Percentiles rank a stretch among this genome's conserved stretches.
Conservation (phyloP, 2,797 vertebrate species). For the Chaenodraco wilsoni region DNA sequence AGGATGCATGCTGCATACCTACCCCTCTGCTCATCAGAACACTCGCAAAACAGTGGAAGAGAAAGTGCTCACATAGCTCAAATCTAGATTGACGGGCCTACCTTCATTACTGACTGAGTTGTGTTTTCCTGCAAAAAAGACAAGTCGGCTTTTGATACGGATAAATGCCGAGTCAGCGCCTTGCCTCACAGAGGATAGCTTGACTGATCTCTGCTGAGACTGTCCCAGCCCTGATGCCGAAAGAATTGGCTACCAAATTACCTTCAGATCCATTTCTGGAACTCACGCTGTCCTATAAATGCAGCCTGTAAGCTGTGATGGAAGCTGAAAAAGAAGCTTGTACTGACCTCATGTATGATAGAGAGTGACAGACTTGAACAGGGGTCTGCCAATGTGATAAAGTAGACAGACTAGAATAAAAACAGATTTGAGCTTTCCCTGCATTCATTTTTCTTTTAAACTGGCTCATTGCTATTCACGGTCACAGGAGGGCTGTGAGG, state of each 20-base stretch:
- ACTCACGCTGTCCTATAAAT: constrained; percentile 62
- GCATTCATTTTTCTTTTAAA: constrained; percentile 21
- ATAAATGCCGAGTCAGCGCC: constrained; percentile 75
- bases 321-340: constrained; percentile 49
- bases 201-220: constrained; percentile 74
- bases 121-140: constrained; percentile 77
- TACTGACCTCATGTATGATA: constrained; percentile 46
- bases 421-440: constrained; percentile 28
- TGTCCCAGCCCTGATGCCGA: constrained; percentile 63
- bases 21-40: constrained; percentile 66
- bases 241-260: constrained; percentile 74
- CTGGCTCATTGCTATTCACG: constrained; percentile 38
- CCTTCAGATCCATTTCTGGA: constrained; percentile 72
- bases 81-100: constrained; percentile 80
- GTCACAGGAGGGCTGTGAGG: constrained; percentile 45
- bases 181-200: constrained; percentile 66
- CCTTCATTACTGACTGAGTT: constrained; percentile 83
- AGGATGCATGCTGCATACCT: constrained; percentile 61
- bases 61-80: constrained; percentile 73
- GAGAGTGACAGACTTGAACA: constrained; percentile 37
- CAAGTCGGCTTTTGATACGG: constrained; percentile 76
- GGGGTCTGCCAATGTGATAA: constrained; percentile 17
- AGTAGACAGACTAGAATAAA: background rate
- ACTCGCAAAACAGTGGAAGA: constrained; percentile 65
- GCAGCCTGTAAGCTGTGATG: constrained; percentile 53